These are phyloP conservation scores for Choloepus hoffmanni DNA, from an alignment of 2,113 vertebrate species.

Conservation along the genomic window DNA sequence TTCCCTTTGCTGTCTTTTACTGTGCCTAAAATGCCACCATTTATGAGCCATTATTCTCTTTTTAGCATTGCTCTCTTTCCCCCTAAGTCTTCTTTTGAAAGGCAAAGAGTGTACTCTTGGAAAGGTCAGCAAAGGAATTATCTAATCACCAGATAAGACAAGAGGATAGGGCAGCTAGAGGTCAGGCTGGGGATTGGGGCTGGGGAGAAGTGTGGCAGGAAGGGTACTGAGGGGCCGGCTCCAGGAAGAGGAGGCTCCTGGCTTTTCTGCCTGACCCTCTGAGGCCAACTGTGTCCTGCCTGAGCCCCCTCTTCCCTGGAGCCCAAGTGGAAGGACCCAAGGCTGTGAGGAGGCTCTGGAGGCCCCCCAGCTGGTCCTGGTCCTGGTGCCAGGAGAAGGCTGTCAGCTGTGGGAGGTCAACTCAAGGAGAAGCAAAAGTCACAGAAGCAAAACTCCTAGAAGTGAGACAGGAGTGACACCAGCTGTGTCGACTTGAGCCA, in stretches of 20 bases:
- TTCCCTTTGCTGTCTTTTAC: neutral
- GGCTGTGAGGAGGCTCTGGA: neutral
- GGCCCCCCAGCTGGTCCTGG: neutral
- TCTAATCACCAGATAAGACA: neutral
- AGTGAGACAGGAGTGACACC: neutral
- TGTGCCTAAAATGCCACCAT: neutral
- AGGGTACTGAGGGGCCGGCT: neutral
- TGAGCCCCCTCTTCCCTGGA: neutral
- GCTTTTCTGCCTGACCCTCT: neutral
- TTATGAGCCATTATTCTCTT: neutral
- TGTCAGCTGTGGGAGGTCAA: neutral
- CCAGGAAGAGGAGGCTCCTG: neutral
- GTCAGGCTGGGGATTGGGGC: neutral
- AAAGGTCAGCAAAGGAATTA: neutral
- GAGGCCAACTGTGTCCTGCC: neutral
- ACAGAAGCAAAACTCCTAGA: neutral
- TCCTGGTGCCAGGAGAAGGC: neutral
- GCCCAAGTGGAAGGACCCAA: neutral
- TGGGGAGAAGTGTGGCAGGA: neutral
- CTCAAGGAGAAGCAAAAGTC: neutral
- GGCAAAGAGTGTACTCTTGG: neutral
- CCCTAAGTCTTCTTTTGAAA: conserved; percentile 4
- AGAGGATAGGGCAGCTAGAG: neutral
- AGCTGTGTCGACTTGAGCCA: neutral
- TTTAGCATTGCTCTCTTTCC: neutral